A percentile compares a stretch with the other conserved stretches of the same genome.
phyloP scores from a whole-genome alignment of 2,888 invertebrate species.

The Micropterix aruncella region DNA sequence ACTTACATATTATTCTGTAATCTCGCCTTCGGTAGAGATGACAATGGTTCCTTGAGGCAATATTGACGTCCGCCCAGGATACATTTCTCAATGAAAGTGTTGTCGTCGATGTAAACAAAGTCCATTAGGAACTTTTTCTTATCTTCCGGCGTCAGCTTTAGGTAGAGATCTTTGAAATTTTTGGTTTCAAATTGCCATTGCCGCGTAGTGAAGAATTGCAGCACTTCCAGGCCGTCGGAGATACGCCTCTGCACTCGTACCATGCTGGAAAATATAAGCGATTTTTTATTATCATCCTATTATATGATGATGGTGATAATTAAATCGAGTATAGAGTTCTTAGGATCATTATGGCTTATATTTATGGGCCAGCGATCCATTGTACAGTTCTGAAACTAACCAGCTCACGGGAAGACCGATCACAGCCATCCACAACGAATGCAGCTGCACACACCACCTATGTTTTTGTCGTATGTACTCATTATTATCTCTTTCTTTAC shows the following conservation, averaged over 20 bases:
- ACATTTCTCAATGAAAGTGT: conserved; percentile 60
- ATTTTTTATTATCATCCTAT: too few relatives aligned
- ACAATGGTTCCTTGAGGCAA: conserved; percentile 74
- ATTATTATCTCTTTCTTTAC: too few relatives aligned
- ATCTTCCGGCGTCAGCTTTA: conserved; percentile 40
- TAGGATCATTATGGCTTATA: too few relatives aligned
- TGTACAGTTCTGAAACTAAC: too few relatives aligned
- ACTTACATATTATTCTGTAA: conserved; percentile 63
- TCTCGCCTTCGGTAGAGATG: conserved; percentile 61
- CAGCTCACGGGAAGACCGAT: too few relatives aligned
- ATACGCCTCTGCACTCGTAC: conserved; percentile 62
- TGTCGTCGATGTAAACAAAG: conserved; percentile 42
- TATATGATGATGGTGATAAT: too few relatives aligned
- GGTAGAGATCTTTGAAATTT: conserved; percentile 45
- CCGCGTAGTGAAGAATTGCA: conserved; percentile 83
- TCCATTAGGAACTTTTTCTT: conserved; percentile 42
- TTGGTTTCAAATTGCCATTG: conserved; percentile 73
- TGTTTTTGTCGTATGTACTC: too few relatives aligned
- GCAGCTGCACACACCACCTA: too few relatives aligned
- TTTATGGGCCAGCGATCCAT: too few relatives aligned
- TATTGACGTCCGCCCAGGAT: conserved; percentile 74
- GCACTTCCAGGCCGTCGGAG: conserved; percentile 58
- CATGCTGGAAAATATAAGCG: conserved; percentile 62
- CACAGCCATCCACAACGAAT: too few relatives aligned
- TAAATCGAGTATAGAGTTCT: too few relatives aligned